Evolutionary conservation across 2,113 vertebrate genomes (phyloP).

Genomic region (Tyto alba): DNA sequence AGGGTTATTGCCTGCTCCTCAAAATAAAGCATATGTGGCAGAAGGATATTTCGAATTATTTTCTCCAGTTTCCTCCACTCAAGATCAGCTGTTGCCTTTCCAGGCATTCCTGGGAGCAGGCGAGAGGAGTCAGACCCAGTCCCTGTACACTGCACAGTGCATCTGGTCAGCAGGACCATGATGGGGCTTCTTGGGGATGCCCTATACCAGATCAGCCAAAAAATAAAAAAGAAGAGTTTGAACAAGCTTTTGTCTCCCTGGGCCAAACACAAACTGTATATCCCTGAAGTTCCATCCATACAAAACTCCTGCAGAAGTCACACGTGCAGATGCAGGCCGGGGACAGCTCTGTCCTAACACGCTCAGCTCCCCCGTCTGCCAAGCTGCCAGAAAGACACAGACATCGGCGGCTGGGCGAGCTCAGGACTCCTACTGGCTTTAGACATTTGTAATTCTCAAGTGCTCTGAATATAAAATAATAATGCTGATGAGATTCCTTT

Average conservation of each 20-base stretch:
- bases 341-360: not conserved
- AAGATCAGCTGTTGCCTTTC: not conserved
- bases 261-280: rapidly evolving
- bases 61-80: not conserved
- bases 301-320: not conserved
- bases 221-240: not conserved
- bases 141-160: rapidly evolving
- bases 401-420: not conserved
- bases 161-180: rapidly evolving
- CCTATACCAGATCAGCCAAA: not conserved
- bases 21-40: slow-evolving; percentile 29
- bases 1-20: not conserved
- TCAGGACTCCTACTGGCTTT: not conserved
- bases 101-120: not conserved
- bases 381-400: not conserved
- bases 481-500: not conserved
- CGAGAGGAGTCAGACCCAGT: not conserved
- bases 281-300: not conserved
- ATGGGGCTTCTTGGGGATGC: not conserved
- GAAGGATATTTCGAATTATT: slow-evolving; percentile 13
- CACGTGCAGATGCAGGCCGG: rapidly evolving
- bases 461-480: not conserved
- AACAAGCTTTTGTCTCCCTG: not conserved
- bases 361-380: not conserved
- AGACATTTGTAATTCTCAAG: not conserved